Evolutionary conservation across 2,797 vertebrate genomes (phyloP), one percentile per base, ranked within the genome.

Genomic region (Gila robusta): DNA sequence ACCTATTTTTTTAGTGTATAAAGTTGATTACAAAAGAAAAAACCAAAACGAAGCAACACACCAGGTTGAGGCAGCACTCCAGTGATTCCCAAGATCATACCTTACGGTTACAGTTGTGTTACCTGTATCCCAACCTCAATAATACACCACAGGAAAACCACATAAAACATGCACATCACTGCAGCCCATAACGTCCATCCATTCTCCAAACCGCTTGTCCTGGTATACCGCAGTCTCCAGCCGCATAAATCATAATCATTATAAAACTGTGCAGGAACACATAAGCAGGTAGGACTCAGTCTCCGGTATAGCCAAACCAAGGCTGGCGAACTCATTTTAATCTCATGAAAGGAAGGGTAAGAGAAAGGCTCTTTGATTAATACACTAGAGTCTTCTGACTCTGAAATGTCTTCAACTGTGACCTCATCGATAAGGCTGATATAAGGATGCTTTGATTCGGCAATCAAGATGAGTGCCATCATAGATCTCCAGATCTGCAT

Each of bases 391-490:
- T 32, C 32, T 32, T 32, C 32, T 32, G 32, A 32, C 32, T 32
- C 32, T 32, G 32, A 32, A 64, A 32, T n/a, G 28, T 52, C 66
- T 35, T 81, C 35, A 54, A 21, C 64, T 71, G 41, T 80, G 54
- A 73, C 41, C 10, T n/a, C 28, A 39, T 66, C 49, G 32, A 47
- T 16, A 49, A 37, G 37, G 52, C 47, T 49, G 5, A 49, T 26
- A 64, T 39, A 26, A 83, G 44, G 17, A 32, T 71, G 9, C 32
- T 70, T 26, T 82, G 23, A 80, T 85, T 23, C 19, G 37, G 87
- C 89, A 94, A 94, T 95, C 67, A 93, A 71, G 79, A 81, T 93
- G 92, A 95, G 94, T 94, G 93, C 91, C 62, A 73, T 78, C 54
- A 90, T 76, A 72, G 19, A 91, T 91, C 87, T 93, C 87, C 90